Percentiles rank a stretch among this genome's conserved stretches.
Evolutionary conservation across 2,113 vertebrate genomes (phyloP).

Genomic region (Eurypyga helias): DNA sequence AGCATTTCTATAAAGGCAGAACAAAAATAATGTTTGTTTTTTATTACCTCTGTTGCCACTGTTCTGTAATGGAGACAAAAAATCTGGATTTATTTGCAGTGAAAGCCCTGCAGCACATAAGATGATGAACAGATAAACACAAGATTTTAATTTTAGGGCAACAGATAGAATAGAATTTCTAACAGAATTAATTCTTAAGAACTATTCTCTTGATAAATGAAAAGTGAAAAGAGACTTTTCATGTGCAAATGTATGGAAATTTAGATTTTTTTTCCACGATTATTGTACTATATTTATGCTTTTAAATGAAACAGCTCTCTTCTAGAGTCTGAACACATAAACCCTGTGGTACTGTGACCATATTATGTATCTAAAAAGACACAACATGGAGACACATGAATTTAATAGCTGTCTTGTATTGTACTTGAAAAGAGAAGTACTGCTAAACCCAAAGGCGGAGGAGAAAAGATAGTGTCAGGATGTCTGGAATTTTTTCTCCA

Average conservation of each 20-base stretch:
- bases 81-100: neutral
- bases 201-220: neutral
- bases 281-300: neutral
- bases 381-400: neutral
- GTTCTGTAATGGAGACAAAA: neutral
- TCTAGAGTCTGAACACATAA: neutral
- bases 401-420: neutral
- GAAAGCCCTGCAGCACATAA: neutral
- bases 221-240: neutral
- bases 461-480: neutral
- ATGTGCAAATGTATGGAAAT: neutral
- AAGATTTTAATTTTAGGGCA: neutral
- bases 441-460: neutral
- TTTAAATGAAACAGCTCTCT: neutral
- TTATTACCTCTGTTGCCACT: neutral
- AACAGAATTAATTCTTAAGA: neutral
- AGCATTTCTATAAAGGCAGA: neutral
- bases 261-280: neutral
- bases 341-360: neutral
- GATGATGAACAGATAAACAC: neutral
- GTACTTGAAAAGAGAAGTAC: slow-evolving; percentile 1
- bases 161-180: neutral
- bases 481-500: neutral
- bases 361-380: neutral
- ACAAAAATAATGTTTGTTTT: neutral